Evolutionary conservation across 2,888 invertebrate genomes (phyloP), one percentile per base, ranked within the genome.

Genomic region (Charanyca ferruginea): DNA sequence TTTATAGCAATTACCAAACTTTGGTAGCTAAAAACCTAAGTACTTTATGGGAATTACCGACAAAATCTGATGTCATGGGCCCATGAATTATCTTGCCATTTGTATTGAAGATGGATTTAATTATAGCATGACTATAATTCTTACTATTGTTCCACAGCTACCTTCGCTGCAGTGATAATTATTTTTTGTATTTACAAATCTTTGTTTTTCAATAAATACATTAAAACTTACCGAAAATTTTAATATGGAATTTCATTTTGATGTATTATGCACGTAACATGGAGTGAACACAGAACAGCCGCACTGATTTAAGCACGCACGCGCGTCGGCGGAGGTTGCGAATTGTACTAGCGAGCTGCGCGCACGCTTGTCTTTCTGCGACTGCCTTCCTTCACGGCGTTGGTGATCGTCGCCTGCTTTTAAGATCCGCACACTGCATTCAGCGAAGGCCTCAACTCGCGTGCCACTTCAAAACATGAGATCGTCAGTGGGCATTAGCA

Each of bases 161-260:
- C 49, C 73, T 64, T 73, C 54, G 35, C 28, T 28, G 9, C 8
- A 47, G 25, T 16, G 5, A 22, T 38, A 35, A 66, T 58, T 22
- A n/a, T 32, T 38, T 51, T 45, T 52, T 42, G 11, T 22, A 23
- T 42, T 28, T 51, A 22, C 11, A 25, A 62, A 18, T 6, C 25
- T 18, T 48, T 16, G 20, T 58, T 48, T 5, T 57, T n/a, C 7
- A 18, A 20, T n/a, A 0, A 22, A 18, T 16, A 1, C 0, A 35
- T 53, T 45, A 16, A 25, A 35, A 72, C 94, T 93, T 83, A 95
- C 94, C 94, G 71, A 94, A 94, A 64, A 89, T 18, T 89, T 93
- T 93, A 42, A 94, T 85, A 68, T 92, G 89, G 71, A 94, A 84
- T 85, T 92, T 94, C 94, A 95, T 95, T 80, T 86, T 92, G 82